Evolutionary conservation across 2,113 vertebrate species (phyloP).

Genomic region (Orthonyx spaldingii): DNA sequence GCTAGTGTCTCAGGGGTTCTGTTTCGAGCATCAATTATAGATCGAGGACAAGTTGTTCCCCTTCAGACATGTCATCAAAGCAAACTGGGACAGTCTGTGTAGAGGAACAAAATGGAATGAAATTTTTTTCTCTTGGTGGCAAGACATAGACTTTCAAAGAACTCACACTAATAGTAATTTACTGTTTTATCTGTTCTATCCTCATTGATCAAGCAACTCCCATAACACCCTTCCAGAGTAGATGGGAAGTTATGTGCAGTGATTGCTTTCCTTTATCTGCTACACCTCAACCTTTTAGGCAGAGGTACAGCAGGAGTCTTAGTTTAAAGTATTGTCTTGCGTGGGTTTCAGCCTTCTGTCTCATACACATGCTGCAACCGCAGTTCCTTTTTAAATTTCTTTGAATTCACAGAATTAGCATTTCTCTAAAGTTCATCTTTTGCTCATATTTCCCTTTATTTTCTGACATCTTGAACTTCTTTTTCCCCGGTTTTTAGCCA

Average conservation of each 20-base stretch:
- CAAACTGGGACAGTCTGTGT: constrained; percentile 38
- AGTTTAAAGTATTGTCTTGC: neutral
- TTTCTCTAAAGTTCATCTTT: neutral
- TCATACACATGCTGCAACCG: neutral
- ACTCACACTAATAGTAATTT: neutral
- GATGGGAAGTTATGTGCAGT: neutral
- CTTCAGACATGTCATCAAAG: constrained; percentile 32
- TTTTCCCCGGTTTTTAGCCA: neutral
- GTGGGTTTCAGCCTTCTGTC: neutral
- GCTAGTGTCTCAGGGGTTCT: neutral
- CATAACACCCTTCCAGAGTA: neutral
- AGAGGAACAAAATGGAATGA: neutral
- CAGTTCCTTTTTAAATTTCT: neutral
- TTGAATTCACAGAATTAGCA: neutral
- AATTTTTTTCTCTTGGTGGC: neutral
- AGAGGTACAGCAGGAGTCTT: neutral
- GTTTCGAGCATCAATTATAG: neutral
- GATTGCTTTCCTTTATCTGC: neutral
- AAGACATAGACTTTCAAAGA: constrained; percentile 3
- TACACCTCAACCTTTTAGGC: neutral
- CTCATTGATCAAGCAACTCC: neutral
- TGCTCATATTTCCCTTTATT: neutral
- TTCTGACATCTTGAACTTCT: neutral
- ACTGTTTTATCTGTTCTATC: neutral
- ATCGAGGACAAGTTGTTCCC: constrained; percentile 34